Evolutionary conservation across 2,113 vertebrate species (phyloP), one percentile per base, ranked within the genome.

Genomic region (Chaetodon trifascialis): DNA sequence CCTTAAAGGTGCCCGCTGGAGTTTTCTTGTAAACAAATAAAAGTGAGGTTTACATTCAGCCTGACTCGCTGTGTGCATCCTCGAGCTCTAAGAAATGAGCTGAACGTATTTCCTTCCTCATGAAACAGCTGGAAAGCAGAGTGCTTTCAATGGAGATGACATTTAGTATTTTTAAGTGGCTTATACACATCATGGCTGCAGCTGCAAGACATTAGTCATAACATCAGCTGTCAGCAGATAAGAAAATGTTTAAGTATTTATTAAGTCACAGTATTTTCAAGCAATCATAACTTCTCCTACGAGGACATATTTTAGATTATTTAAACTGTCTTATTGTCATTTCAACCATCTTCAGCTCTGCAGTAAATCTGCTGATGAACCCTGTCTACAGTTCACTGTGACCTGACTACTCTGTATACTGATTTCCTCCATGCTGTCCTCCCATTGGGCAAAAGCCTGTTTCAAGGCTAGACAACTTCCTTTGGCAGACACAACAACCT

Each of bases 401-500:
- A 83, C 76, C 79, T 23, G 11, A 74, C 68, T 62, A 77, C 64
- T 40, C 79, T 65, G 62, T 75, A 72, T 64, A 63, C 74, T 64
- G 3, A 63, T 80, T 86, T 90, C 85, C 69, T 44, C 59, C 12
- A 58, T 17, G 52, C 73, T 42, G 68, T 75, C 58, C 25, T 83
- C 83, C 70, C 58, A 70, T 74, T 75, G 51, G 70, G 52, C 34
- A 72, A 77, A 80, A 64, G 63, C 42, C 38, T 21, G 52, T 68
- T 73, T 76, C 86, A 92, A 86, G 89, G 87, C 73, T 74, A 71
- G 55, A 75, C 34, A 15, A 51, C 72, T 92, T 92, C 91, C 90
- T 85, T 71, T 78, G 44, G 75, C 76, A 92, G 88, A 76, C 67
- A 83, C 75, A 80, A 80, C 76, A 78, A 83, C 51, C 19, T 52